Conservation (phyloP, 2,113 vertebrate genomes). For the Sebastes schlegelii region DNA sequence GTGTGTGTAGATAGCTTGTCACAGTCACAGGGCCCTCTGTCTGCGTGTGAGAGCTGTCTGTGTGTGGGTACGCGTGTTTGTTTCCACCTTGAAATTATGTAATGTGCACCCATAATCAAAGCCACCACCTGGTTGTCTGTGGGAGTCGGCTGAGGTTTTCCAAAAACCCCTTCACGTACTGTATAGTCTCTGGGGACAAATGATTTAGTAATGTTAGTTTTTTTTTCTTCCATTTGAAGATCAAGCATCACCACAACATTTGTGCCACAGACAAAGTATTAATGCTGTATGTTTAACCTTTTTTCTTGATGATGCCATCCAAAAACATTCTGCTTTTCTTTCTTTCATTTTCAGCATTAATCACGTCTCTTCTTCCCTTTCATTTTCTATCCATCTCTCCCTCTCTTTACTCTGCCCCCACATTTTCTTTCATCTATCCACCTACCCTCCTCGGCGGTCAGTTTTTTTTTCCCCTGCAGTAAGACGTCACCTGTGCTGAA, state of each 20-base stretch:
- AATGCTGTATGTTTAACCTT: background rate
- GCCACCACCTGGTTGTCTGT: conserved; percentile 85
- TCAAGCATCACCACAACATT: conserved; percentile 14
- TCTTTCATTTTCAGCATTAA: conserved; percentile 27
- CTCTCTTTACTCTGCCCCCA: conserved; percentile 21
- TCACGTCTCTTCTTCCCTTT: conserved; percentile 27
- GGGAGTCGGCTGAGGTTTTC: conserved; percentile 61
- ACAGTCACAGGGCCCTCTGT: conserved; percentile 31
- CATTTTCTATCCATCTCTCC: conserved; percentile 26
- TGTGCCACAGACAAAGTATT: conserved; percentile 11
- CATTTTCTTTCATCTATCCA: conserved; percentile 51
- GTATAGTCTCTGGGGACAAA: conserved; percentile 7
- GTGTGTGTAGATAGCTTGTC: conserved; percentile 66
- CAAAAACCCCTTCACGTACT: conserved; percentile 16
- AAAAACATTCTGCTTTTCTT: conserved; percentile 40
- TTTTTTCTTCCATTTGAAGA: conserved; percentile 1
- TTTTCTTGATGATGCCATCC: conserved; percentile 40
- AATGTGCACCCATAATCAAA: conserved; percentile 87
- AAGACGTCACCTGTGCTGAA: conserved; percentile 76
- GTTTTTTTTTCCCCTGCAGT: conserved; percentile 51
- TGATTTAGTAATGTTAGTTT: background rate
- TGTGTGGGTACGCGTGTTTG: conserved; percentile 62
- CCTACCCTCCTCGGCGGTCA: conserved; percentile 26
- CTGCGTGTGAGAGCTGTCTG: conserved; percentile 66
- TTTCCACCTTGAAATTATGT: conserved; percentile 87